Evolutionary conservation across 2,888 invertebrate genomes (phyloP).

Genomic region (Cistogaster globosa): DNA sequence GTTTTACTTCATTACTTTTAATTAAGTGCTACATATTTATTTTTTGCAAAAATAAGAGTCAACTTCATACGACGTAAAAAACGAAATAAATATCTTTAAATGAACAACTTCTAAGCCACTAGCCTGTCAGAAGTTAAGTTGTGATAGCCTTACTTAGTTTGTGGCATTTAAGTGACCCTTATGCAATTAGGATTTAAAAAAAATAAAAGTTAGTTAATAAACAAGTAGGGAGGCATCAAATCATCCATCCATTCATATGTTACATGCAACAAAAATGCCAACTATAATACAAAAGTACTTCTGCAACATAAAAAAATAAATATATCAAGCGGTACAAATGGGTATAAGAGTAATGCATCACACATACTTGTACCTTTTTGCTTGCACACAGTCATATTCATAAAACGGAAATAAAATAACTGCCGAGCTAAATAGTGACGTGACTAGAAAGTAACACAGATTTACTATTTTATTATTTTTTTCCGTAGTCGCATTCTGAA

Average conservation of each 20-base stretch:
- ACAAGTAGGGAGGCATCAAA: constrained; percentile 58
- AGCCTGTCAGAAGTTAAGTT: constrained; percentile 16
- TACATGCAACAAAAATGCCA: constrained; percentile 31
- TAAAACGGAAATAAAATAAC: constrained; percentile 72
- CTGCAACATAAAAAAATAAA: constrained; percentile 19
- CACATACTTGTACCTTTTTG: constrained; percentile 50
- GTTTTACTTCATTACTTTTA: no score
- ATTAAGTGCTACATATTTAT: no score
- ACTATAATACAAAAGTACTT: not conserved
- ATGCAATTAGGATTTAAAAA: constrained; percentile 40
- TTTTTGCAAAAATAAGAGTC: no score
- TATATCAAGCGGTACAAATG: constrained; percentile 45
- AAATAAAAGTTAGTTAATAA: constrained; percentile 61
- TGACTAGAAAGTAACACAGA: constrained; percentile 71
- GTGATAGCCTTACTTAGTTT: constrained; percentile 18
- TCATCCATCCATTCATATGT: constrained; percentile 68
- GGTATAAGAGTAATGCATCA: constrained; percentile 9
- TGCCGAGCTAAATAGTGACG: constrained; percentile 72
- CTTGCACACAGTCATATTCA: constrained; percentile 58
- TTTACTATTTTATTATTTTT: constrained; percentile 45
- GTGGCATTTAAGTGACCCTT: constrained; percentile 45
- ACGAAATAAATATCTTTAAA: not conserved
- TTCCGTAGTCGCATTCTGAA: not conserved
- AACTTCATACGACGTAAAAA: no score
- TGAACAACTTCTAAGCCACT: constrained; percentile 9